Evolutionary conservation across 35 echinoderm and acorn worm genomes (phyloP), one percentile per base, ranked within the genome.

Genomic region (Holothuria glaberrima): DNA sequence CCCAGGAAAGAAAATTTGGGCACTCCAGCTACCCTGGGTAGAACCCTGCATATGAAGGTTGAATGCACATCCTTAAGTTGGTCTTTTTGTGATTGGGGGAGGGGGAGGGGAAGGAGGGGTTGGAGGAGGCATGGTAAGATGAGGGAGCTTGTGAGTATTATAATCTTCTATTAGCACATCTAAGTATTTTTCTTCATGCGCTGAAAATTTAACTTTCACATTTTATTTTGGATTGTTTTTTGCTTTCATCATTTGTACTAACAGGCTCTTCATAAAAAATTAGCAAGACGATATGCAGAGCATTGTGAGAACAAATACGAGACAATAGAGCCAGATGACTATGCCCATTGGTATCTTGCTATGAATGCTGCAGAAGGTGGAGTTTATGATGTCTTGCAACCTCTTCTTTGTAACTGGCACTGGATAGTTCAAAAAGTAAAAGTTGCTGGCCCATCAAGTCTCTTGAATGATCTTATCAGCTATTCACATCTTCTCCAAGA

Each of bases 301-400:
- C 88, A 90, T 21, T 97, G 95, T 77, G 59, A 72, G 13, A 89
- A 87, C 26, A 48, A 88, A 31, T 97, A 85, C 57, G 85, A 97
- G 77, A 88, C 58, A 0, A 57, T 97, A 14, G 84, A 92, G 16
- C 86, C 92, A 34, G 95, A 97, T 56, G 21, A 54, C 26, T 97
- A 97, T 64, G 89, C 92, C 32, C 72, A 97, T 70, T 88, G 86
- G 89, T 89, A 97, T 35, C 80, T 97, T 9, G 79, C 95, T 28
- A 88, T 71, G 76, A 92, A 97, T 54, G 92, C 92, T 71, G 89
- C 89, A 12, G 50, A 92, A 59, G 95, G 89, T 58, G 38, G 69
- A 13, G 70, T 89, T 29, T 79, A 48, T 13, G 65, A 86, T 45
- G 74, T 91, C 16, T 70, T 97, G 6, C 22, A 68, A 33, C 48